These are phyloP conservation scores for Athetis lepigone DNA, from an alignment of 2,888 invertebrate species.

Conservation along the genomic window DNA sequence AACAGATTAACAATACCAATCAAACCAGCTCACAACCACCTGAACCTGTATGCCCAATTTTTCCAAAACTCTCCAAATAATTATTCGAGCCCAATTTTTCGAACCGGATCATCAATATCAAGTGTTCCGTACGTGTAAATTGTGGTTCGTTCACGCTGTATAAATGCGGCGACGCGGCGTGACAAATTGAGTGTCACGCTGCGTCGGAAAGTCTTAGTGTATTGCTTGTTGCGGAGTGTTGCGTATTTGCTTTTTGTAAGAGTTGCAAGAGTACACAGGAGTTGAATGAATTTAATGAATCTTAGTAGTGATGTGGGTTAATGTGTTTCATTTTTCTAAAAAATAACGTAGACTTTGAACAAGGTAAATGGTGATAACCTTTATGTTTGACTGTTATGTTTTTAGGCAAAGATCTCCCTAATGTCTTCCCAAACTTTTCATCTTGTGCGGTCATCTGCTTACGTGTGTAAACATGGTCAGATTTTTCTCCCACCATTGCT, in stretches of 20 bases:
- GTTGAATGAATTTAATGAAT: constrained; percentile 15
- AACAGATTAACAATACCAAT: background rate
- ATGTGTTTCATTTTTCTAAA: background rate
- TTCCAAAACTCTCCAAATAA: background rate
- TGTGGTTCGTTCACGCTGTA: constrained; percentile 41
- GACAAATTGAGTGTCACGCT: constrained; percentile 50
- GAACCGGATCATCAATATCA: constrained; percentile 43
- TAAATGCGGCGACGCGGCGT: constrained; percentile 40
- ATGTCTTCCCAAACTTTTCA: too few species aligned
- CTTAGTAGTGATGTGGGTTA: background rate
- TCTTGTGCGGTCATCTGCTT: too few species aligned
- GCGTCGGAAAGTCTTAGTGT: constrained; percentile 38
- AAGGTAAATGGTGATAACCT: too few species aligned
- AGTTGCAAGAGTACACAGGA: background rate
- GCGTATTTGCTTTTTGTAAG: constrained; percentile 29
- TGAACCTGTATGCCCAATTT: constrained; percentile 7
- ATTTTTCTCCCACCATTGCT: too few species aligned
- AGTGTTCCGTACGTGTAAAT: constrained; percentile 38
- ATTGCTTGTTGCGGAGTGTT: constrained; percentile 28
- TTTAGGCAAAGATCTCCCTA: too few species aligned
- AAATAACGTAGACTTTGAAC: too few species aligned
- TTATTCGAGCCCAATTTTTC: constrained; percentile 29
- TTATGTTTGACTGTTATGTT: too few species aligned
- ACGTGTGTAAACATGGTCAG: too few species aligned
- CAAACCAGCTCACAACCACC: background rate